phyloP scores from a whole-genome alignment of 2,888 invertebrate genomes.

The Drosophila testacea region DNA sequence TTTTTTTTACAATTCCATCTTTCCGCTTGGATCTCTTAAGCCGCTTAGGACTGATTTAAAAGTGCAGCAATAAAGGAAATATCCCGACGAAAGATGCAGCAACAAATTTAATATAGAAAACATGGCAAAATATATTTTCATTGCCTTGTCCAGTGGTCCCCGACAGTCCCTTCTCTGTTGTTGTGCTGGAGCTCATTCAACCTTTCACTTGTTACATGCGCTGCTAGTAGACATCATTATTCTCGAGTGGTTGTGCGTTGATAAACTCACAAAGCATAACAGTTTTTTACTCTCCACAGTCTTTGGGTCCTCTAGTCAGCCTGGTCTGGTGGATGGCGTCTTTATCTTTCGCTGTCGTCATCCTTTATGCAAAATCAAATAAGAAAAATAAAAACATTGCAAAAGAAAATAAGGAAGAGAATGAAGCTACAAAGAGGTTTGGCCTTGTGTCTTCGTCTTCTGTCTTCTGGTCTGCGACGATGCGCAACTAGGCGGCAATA shows the following conservation, averaged over 20 bases:
- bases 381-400: slow-evolving; percentile 63
- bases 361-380: slow-evolving; percentile 74
- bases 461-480: slow-evolving; percentile 39
- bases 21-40: slow-evolving; percentile 15
- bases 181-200: slow-evolving; percentile 7
- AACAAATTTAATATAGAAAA: slow-evolving; percentile 60
- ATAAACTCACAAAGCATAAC: slow-evolving; percentile 74
- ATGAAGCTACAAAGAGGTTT: slow-evolving; percentile 13
- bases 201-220: slow-evolving; percentile 48
- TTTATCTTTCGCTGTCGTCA: slow-evolving; percentile 54
- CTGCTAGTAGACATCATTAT: slow-evolving; percentile 74
- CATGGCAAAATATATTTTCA: slow-evolving; percentile 45
- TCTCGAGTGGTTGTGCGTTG: slow-evolving; percentile 67
- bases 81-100: slow-evolving; percentile 26
- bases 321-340: slow-evolving; percentile 15
- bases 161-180: slow-evolving; percentile 3
- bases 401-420: not conserved
- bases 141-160: slow-evolving; percentile 8
- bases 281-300: slow-evolving; percentile 25
- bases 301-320: slow-evolving; percentile 2
- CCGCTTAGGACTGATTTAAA: slow-evolving; percentile 20
- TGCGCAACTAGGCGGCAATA: slow-evolving; percentile 56
- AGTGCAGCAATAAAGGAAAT: slow-evolving; percentile 29
- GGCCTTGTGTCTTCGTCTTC: slow-evolving; percentile 30
- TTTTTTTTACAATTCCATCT: slow-evolving; percentile 16